Base-by-base conservation (phyloP, 2,113 vertebrate genomes). In the Alexandromys fortis region DNA sequence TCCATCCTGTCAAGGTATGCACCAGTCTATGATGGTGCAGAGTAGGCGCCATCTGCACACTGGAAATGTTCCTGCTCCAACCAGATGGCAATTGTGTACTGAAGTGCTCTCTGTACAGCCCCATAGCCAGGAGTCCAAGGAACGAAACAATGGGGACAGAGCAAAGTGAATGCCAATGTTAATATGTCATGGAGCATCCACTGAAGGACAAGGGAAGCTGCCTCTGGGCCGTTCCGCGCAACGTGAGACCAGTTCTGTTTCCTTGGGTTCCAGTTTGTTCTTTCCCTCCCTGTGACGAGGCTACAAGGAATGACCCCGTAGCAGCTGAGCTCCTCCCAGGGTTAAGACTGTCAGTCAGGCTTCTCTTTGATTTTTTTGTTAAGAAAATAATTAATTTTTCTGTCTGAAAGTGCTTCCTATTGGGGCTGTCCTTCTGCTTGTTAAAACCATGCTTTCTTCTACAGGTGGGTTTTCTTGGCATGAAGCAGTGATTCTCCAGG, bases 141-240 rank as follows among this genome's bases (percentile, higher is more conserved):
- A 30, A 72, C 33, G n/a, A 45, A 24, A 30, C 2, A 75, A 13
- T 5, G 22, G 65, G 22, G 26, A 42, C 67, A 86, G 16, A 70
- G 17, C 33, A 33, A 68, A 28, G 52, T 13, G 6, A 70, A 24
- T 42, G 49, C 88, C 47, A 10, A 0, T 5, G 42, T 55, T 12
- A 38, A 35, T 11, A 0, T 14, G 3, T 33, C 1, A 0, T 3
- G 12, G 35, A 3, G 6, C 28, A 26, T 42, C 83, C 78, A 14
- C 12, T 7, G 65, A 91, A 68, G 45, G 30, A 5, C 9, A 24
- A 12, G 5, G 8, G n/a, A 65, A 19, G 24, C 65, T 10, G 24
- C 3, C 12, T 30, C 26, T 0, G 0, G 63, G 22, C 33, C 0
- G 6, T 11, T 30, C 38, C 63, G 28, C 8, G 1, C 1, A 3